These are phyloP conservation scores for Ectemnius continuus DNA, from an alignment of 2,888 invertebrate species.

Conservation along the genomic window DNA sequence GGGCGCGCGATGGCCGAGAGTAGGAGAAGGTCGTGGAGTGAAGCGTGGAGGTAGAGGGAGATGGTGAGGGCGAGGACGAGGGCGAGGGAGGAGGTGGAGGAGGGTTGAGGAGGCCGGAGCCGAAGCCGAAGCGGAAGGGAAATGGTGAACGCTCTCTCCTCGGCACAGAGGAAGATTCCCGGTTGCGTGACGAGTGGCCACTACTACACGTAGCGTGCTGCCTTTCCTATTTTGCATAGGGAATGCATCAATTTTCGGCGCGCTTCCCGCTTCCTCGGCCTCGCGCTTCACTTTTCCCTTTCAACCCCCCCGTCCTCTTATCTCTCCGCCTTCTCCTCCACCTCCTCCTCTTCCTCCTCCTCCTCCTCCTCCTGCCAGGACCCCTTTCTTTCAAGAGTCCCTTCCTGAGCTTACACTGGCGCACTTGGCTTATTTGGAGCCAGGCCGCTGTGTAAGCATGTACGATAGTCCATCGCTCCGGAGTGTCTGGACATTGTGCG, in stretches of 20 bases:
- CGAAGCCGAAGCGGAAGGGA: constrained; percentile 28
- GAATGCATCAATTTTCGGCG: constrained; percentile 75
- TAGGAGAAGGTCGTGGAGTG: constrained; percentile 22
- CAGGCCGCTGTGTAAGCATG: background rate
- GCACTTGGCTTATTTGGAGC: too few relatives aligned
- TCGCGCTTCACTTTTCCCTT: constrained; percentile 30
- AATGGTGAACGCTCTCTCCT: constrained; percentile 25
- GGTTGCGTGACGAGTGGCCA: constrained; percentile 67
- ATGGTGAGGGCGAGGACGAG: constrained; percentile 63
- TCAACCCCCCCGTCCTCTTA: background rate
- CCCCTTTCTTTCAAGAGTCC: background rate
- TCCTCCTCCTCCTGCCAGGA: background rate
- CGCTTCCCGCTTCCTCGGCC: constrained; percentile 58
- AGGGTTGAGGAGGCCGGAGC: constrained; percentile 62
- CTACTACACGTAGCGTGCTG: constrained; percentile 67
- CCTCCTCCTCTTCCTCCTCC: background rate
- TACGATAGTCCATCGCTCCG: too few relatives aligned
- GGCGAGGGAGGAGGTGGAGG: constrained; percentile 28
- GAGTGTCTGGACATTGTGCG: background rate
- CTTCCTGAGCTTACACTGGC: background rate
- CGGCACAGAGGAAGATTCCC: constrained; percentile 51
- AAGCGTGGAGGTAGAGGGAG: constrained; percentile 25
- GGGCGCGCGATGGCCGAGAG: constrained; percentile 52
- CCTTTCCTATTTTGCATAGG: constrained; percentile 73
- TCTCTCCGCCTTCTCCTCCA: background rate